phyloP scores from a whole-genome alignment of 2,888 invertebrate genomes.

The Stenotaenia linearis region DNA sequence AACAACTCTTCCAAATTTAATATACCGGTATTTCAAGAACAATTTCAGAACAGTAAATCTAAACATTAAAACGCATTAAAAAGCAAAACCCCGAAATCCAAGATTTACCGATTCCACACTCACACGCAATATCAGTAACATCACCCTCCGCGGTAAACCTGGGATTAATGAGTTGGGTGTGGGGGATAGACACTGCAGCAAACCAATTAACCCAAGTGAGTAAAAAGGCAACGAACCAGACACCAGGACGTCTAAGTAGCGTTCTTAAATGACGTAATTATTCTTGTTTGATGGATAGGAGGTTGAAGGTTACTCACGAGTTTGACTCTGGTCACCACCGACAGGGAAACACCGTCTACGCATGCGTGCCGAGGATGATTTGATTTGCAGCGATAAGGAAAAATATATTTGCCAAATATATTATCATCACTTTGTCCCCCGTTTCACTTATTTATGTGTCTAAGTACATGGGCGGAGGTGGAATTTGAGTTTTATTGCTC shows the following conservation, averaged over 20 bases:
- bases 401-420: neutral
- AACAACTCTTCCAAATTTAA: too few relatives aligned
- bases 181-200: neutral
- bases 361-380: neutral
- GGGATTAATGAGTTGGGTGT: neutral
- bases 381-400: neutral
- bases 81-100: too few relatives aligned
- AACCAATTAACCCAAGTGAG: neutral
- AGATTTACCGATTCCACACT: too few relatives aligned
- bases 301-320: neutral
- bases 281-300: constrained; percentile 6
- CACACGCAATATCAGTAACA: too few relatives aligned
- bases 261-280: constrained; percentile 10
- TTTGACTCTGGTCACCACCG: constrained; percentile 6
- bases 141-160: too few relatives aligned
- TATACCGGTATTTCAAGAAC: too few relatives aligned
- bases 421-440: neutral
- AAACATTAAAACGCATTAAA: too few relatives aligned
- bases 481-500: neutral
- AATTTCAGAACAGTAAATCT: too few relatives aligned
- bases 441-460: neutral
- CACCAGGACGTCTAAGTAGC: neutral
- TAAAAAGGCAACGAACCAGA: neutral
- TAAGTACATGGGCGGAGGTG: neutral
- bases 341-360: neutral